Evolutionary conservation across 2,888 invertebrate species (phyloP).

Genomic region (Drosophila histrio): DNA sequence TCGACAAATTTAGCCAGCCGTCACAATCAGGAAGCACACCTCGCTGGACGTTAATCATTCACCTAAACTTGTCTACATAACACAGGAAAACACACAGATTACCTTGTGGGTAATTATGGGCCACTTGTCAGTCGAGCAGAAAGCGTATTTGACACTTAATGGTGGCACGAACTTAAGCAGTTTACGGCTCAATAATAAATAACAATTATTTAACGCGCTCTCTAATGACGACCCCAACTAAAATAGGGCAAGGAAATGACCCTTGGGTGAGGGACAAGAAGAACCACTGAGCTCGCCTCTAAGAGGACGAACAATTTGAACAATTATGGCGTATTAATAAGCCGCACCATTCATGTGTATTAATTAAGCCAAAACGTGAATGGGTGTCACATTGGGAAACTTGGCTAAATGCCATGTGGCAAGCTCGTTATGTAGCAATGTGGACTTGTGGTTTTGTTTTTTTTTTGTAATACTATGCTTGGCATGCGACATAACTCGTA

Average conservation of each 20-base stretch:
- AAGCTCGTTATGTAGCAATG: not conserved
- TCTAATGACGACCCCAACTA: conserved; percentile 28
- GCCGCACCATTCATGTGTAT: conserved; percentile 50
- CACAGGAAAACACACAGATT: conserved; percentile 25
- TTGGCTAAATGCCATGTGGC: not conserved
- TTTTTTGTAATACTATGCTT: not conserved
- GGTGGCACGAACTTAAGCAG: conserved; percentile 33
- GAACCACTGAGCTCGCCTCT: not conserved
- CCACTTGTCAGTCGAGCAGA: conserved; percentile 36
- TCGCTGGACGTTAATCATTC: conserved; percentile 1
- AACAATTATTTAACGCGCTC: conserved; percentile 58
- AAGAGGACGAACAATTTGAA: conserved; percentile 35
- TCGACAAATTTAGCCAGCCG: conserved; percentile 9
- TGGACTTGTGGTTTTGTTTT: not conserved
- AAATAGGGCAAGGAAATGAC: not conserved
- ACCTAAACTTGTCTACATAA: not conserved
- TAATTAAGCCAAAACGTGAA: conserved; percentile 58
- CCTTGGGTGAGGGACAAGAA: not conserved
- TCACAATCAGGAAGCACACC: conserved; percentile 8
- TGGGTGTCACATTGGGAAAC: conserved; percentile 26
- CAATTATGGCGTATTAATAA: conserved; percentile 63
- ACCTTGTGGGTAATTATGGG: conserved; percentile 37
- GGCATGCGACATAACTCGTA: conserved; percentile 10
- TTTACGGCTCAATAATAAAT: conserved; percentile 60
- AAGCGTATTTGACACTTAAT: conserved; percentile 33